Evolutionary conservation across 2,113 vertebrate genomes (phyloP).

Genomic region (Athene cunicularia): DNA sequence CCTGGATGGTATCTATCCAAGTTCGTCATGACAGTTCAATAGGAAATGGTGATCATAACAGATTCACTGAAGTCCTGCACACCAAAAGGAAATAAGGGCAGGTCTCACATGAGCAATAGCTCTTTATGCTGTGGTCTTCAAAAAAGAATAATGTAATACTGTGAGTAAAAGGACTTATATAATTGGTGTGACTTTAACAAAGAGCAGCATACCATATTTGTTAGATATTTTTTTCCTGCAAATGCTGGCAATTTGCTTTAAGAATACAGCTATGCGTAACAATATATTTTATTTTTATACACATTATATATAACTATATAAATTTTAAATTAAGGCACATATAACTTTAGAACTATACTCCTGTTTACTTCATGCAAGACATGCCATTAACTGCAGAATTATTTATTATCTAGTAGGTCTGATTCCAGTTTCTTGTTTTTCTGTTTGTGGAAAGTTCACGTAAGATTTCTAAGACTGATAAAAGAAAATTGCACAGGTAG

Average conservation of each 20-base stretch:
- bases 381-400: conserved; percentile 39
- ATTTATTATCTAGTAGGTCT: conserved; percentile 41
- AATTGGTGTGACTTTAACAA: conserved; percentile 6
- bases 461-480: conserved; percentile 60
- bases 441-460: conserved; percentile 25
- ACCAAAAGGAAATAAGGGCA: conserved; percentile 63
- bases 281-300: not conserved
- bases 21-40: conserved; percentile 75
- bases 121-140: conserved; percentile 7
- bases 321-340: not conserved
- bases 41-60: conserved; percentile 73
- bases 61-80: conserved; percentile 65
- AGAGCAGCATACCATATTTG: not conserved
- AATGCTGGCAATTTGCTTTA: not conserved
- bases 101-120: conserved; percentile 44
- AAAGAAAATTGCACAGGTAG: conserved; percentile 38
- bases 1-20: conserved; percentile 76
- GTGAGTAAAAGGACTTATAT: not conserved
- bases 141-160: not conserved
- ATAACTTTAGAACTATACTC: not conserved
- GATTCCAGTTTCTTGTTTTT: not conserved
- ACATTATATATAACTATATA: not conserved
- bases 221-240: not conserved
- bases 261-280: not conserved
- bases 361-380: not conserved